Evolutionary conservation across 2,113 vertebrate genomes (phyloP), one percentile per base, ranked within the genome.

Genomic region (Rhynchopsitta pachyrhyncha): DNA sequence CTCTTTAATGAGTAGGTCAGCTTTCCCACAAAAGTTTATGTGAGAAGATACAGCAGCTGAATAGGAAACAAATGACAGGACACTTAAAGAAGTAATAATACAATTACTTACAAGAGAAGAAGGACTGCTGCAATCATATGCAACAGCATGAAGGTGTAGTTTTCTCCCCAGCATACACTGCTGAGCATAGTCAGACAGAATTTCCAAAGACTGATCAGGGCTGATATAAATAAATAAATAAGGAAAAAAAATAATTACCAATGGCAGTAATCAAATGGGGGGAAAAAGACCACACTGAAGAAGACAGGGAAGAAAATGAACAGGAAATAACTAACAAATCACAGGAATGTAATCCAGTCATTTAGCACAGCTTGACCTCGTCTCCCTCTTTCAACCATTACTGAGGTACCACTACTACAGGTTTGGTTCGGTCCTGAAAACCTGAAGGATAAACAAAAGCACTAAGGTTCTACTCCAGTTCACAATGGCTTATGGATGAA

Each of bases 161-260:
- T 33, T 39, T 91, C 93, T 97, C 77, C 98, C 98, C 69, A 97
- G 13, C 3, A 46, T 80, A 62, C 91, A 90, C 63, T 98, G 98
- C 42, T 97, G 97, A 74, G 97, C 67, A 76, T 98, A 98, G 87
- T 98, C 97, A 50, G 96, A 96, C 66, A 99, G 16, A 60, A 97
- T 90, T 80, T 98, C 98, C 31, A 92, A 73, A 47, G 97, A 79
- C 88, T 98, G 98, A 79, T 99, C 98, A 79, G 98, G 98, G 88
- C 98, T 99, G 94, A 29, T 50, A 68, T 20, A 84, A 79, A 92
- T 41, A 75, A 80, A 73, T 29, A 25, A 59, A 64, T 39, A 76
- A 46, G 33, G 10, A 27, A 52, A 57, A 27, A 71, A 19, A 8
- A 0, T 19, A 22, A 70, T 64, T 62, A 71, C 69, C 25, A 55